Conservation (phyloP, 2,888 invertebrate species). For the Caenorhabditis parvicauda region DNA sequence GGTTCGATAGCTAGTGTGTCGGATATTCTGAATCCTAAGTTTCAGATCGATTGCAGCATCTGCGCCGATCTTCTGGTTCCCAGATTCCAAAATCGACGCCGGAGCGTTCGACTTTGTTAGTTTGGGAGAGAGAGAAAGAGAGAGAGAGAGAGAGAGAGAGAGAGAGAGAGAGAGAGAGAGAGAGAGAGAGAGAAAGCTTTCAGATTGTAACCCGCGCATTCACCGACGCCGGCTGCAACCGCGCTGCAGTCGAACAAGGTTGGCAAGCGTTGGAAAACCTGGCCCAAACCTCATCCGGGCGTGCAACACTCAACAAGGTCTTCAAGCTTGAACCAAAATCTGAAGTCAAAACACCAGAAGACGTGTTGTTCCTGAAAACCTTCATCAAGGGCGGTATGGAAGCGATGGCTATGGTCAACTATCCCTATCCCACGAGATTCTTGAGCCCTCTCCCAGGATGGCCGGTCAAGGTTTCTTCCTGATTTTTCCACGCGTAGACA, state of each 20-base stretch:
- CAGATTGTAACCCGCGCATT: constrained; percentile 79
- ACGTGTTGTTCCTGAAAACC: constrained; percentile 19
- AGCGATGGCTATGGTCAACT: constrained; percentile 88
- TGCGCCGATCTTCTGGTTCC: constrained; percentile 73
- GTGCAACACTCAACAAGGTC: constrained; percentile 72
- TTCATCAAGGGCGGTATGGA: constrained; percentile 61
- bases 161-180: not conserved
- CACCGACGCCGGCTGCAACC: constrained; percentile 66
- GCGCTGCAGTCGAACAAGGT: constrained; percentile 73
- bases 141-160: not conserved
- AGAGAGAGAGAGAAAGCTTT: not conserved
- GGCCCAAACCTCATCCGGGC: constrained; percentile 71
- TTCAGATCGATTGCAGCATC: constrained; percentile 85
- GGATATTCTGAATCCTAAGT: not conserved
- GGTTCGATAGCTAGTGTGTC: constrained; percentile 1
- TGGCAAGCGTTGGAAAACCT: constrained; percentile 74
- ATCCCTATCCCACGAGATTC: constrained; percentile 84
- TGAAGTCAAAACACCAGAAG: constrained; percentile 38
- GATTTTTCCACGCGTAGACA: constrained; percentile 1
- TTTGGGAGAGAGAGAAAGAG: not conserved
- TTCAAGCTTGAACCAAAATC: constrained; percentile 74
- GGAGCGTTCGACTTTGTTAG: constrained; percentile 41
- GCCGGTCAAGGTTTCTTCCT: constrained; percentile 44
- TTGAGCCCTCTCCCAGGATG: constrained; percentile 76
- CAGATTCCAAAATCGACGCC: constrained; percentile 36